A percentile compares a stretch with the other conserved stretches of the same genome.
phyloP scores from a whole-genome alignment of 2,113 vertebrate genomes.

The Scalopus aquaticus region DNA sequence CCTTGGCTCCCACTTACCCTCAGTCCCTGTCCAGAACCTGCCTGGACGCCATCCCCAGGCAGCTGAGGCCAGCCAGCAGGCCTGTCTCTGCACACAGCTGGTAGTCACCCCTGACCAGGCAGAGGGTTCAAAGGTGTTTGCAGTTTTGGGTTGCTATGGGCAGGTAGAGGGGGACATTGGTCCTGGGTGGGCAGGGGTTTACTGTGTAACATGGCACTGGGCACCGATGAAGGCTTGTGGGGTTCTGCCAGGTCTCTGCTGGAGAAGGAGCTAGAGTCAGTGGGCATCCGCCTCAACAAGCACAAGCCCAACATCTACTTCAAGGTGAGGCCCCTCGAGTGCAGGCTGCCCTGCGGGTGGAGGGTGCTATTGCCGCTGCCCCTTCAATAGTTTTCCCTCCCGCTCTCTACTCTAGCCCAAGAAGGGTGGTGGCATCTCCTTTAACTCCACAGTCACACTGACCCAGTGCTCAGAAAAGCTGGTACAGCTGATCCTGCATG shows the following conservation, averaged over 20 bases:
- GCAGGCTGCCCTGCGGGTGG: fast-evolving
- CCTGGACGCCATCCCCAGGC: not conserved
- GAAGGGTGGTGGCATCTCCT: constrained; percentile 98
- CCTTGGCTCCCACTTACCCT: not conserved
- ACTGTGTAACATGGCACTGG: no score
- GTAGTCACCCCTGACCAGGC: not conserved
- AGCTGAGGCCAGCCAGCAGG: not conserved
- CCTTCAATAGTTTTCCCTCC: not conserved
- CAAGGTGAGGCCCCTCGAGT: constrained; percentile 88
- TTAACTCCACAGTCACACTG: constrained; percentile 96
- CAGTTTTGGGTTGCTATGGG: not conserved
- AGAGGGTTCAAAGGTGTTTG: not conserved
- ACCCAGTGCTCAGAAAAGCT: constrained; percentile 98
- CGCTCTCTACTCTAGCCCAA: constrained; percentile 88
- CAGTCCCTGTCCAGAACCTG: not conserved
- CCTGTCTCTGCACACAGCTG: not conserved
- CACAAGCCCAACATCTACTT: constrained; percentile 98
- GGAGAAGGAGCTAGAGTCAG: constrained; percentile 97
- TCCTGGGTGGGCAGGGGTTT: not conserved
- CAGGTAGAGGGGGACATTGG: not conserved
- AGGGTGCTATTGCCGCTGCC: no score
- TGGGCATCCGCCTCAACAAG: constrained; percentile 97
- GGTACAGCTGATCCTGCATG: constrained; percentile 97
- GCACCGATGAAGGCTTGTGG: not conserved
- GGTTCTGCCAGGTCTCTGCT: constrained; percentile 88